A percentile compares a stretch with the other conserved stretches of the same genome.
These are phyloP conservation scores for Sparidentex hasta DNA, from an alignment of 2,797 vertebrate species.

Conservation along the genomic window DNA sequence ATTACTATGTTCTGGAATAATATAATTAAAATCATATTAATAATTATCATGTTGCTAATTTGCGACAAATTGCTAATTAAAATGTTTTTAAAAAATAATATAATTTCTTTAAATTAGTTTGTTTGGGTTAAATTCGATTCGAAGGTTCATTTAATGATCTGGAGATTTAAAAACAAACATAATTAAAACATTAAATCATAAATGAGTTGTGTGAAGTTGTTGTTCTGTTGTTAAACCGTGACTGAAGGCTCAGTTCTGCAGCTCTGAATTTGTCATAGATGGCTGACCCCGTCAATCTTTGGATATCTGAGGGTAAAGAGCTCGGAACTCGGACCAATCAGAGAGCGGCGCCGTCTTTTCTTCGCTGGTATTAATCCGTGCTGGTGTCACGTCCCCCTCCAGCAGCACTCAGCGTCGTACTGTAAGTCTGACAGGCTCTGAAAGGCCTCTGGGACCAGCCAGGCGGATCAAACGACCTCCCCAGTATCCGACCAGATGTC, in stretches of 20 bases:
- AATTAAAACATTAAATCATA: no score
- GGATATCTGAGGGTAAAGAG: no score
- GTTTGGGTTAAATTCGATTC: no score
- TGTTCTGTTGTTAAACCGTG: neutral
- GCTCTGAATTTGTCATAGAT: neutral
- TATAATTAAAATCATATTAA: no score
- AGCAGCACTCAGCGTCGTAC: conserved; percentile 47
- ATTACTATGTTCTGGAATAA: no score
- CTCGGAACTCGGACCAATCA: neutral
- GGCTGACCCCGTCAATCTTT: no score
- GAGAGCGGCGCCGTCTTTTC: neutral
- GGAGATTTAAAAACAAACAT: neutral
- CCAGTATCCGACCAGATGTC: conserved; percentile 85
- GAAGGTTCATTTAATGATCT: no score
- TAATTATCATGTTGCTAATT: no score
- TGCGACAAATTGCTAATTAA: no score
- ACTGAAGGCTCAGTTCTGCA: neutral
- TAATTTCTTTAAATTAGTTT: no score
- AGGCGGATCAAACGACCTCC: conserved; percentile 78
- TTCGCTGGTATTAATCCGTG: conserved; percentile 21
- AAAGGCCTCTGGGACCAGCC: conserved; percentile 76
- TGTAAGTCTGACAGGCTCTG: conserved; percentile 60
- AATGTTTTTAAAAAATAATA: no score
- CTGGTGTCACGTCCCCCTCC: conserved; percentile 40
- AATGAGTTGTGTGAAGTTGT: neutral